Percentiles rank a stretch among this genome's conserved stretches.
These are phyloP conservation scores for Keiferia lycopersicella DNA, from an alignment of 2,888 invertebrate genomes.

Conservation along the genomic window DNA sequence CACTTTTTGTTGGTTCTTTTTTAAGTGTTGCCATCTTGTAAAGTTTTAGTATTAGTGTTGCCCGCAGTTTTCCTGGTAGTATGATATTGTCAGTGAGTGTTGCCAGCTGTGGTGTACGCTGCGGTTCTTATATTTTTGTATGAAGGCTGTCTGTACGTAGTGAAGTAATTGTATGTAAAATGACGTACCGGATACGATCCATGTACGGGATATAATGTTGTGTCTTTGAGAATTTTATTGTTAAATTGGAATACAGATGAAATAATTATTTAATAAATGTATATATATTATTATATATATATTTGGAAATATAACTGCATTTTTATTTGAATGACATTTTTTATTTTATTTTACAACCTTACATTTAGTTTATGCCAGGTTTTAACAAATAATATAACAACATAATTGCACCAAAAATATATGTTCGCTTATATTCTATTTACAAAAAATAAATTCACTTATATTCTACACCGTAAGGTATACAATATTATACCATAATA, in stretches of 20 bases:
- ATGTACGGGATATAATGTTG: conserved; percentile 77
- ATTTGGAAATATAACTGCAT: conserved; percentile 73
- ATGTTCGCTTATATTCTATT: conserved; percentile 15
- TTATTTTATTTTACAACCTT: background rate
- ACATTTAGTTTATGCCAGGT: background rate
- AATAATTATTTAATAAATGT: conserved; percentile 81
- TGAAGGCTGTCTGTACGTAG: conserved; percentile 43
- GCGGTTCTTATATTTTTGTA: conserved; percentile 54
- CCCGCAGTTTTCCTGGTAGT: background rate
- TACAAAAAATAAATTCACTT: conserved; percentile 22
- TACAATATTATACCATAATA: background rate
- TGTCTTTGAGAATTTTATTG: conserved; percentile 82
- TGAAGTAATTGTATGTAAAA: conserved; percentile 34
- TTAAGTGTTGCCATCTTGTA: background rate
- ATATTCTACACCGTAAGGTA: background rate
- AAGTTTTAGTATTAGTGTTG: background rate
- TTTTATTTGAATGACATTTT: conserved; percentile 43
- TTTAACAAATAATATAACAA: conserved; percentile 2
- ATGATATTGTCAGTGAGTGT: conserved; percentile 1
- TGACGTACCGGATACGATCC: conserved; percentile 64
- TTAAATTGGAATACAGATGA: conserved; percentile 81
- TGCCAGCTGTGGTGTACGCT: conserved; percentile 8
- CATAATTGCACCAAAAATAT: conserved; percentile 7
- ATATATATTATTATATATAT: conserved; percentile 81
- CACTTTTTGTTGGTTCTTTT: conserved; percentile 4